Evolutionary conservation across 2,113 vertebrate genomes (phyloP).

Genomic region (Brachyistius frenatus): DNA sequence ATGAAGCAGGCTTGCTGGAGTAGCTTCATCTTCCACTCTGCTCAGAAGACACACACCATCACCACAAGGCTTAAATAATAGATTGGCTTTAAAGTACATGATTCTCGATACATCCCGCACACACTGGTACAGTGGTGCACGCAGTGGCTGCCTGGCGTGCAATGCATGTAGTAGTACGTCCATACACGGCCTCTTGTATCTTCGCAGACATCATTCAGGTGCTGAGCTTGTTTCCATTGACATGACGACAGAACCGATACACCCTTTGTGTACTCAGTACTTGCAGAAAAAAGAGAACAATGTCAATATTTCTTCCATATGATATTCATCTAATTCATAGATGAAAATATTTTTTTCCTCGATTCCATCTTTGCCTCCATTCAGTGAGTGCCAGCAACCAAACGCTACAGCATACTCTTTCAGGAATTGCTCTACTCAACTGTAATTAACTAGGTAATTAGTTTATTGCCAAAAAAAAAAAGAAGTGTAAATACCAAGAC

Average conservation of each 20-base stretch:
- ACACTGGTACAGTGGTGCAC: not conserved
- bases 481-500: not conserved
- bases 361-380: not conserved
- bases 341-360: not conserved
- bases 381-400: not conserved
- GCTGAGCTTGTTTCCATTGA: not conserved
- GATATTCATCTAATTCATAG: not conserved
- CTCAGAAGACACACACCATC: slow-evolving; percentile 47
- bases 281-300: not conserved
- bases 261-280: not conserved
- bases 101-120: slow-evolving; percentile 17
- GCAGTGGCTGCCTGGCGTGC: slow-evolving; percentile 3
- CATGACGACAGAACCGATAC: not conserved
- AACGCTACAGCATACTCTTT: not conserved
- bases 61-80: slow-evolving; percentile 59
- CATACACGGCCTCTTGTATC: not conserved
- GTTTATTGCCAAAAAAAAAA: slow-evolving; percentile 11
- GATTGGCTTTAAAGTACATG: slow-evolving; percentile 53
- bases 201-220: not conserved
- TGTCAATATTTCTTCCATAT: not conserved
- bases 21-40: slow-evolving; percentile 43
- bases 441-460: not conserved
- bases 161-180: slow-evolving; percentile 4
- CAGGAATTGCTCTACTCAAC: not conserved
- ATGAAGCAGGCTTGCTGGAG: slow-evolving; percentile 39